Base-by-base conservation (phyloP, 2,797 vertebrate species). In the Onychomys torridus region DNA sequence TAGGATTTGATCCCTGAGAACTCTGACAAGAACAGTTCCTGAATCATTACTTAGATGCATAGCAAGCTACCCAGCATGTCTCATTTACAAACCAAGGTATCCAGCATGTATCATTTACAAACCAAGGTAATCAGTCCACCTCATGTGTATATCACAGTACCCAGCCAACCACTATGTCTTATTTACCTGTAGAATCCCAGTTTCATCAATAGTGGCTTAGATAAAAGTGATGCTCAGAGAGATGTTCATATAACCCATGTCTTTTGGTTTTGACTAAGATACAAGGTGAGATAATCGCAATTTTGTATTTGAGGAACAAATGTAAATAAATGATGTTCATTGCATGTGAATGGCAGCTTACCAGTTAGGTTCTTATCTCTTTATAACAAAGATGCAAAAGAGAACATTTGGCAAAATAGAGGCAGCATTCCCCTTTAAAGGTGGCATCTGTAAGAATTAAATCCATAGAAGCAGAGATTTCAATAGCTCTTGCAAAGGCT, bases 161-260 rank as follows among this genome's bases (percentile, higher is more conserved):
- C 12, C 63, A 67, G 63, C 63, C 43, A 17, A 29, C 75, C 46
- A 46, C 25, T 32, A 52, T 34, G 32, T 59, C 43, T 83, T 78
- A 34, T 79, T 73, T 93, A 29, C 34, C 37, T 29, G 1, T 61
- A 75, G 67, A 63, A 46, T 29, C 34, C 59, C 46, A 73, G 85
- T 94, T 77, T 59, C 52, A 19, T 71, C 16, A 17, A 10, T 81
- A 43, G 79, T 85, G 37, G 57, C 71, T 25, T 14, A 65, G 32
- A 89, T 96, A 75, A 96, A 77, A 96, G 34, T 17, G 9, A 55
- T 85, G 6, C 34, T 71, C n/a, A 93, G 3, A 86, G 14, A n/a
- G 23, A 46, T 43, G 37, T 32, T 9, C 52, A 52, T 34, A 77
- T 23, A 93, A 57, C 5, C 5, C 25, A 79, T 19, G 71, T 37